Evolutionary conservation across 2,888 invertebrate genomes (phyloP).

Genomic region (Dyspetes luteomarginatus): DNA sequence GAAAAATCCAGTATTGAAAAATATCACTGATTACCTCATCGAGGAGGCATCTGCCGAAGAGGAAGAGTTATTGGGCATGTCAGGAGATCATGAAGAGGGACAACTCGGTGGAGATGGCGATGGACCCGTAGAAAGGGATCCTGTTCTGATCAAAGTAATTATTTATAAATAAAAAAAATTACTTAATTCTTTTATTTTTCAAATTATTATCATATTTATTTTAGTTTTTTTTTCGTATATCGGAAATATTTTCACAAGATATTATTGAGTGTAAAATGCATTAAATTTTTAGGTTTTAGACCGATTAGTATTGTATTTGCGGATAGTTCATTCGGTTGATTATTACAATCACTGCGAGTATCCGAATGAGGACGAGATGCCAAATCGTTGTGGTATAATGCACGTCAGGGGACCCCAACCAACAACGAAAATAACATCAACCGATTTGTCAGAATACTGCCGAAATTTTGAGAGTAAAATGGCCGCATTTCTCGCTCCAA

Average conservation of each 20-base stretch:
- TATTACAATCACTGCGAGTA: slow-evolving; percentile 99
- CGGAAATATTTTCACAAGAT: neutral
- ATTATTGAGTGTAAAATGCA: neutral
- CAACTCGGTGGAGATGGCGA: slow-evolving; percentile 82
- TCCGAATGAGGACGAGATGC: slow-evolving; percentile 99
- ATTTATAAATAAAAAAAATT: slow-evolving; percentile 35
- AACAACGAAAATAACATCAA: slow-evolving; percentile 89
- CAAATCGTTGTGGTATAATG: slow-evolving; percentile 99
- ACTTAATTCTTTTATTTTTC: neutral
- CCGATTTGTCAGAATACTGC: slow-evolving; percentile 90
- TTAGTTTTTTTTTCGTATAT: neutral
- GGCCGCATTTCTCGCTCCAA: slow-evolving; percentile 93
- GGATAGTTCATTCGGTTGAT: slow-evolving; percentile 99
- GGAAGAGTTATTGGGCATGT: slow-evolving; percentile 93
- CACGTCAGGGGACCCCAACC: slow-evolving; percentile 97
- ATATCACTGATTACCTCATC: slow-evolving; percentile 98
- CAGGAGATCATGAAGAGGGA: slow-evolving; percentile 84
- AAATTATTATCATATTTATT: no score
- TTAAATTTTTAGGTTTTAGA: slow-evolving; percentile 83
- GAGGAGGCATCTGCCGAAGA: slow-evolving; percentile 99
- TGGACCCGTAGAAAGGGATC: slow-evolving; percentile 89
- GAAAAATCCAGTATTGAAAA: slow-evolving; percentile 96
- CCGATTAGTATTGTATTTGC: slow-evolving; percentile 94
- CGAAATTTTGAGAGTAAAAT: slow-evolving; percentile 95
- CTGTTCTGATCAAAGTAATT: slow-evolving; percentile 88